These are phyloP conservation scores for Acleris cristana DNA, from an alignment of 2,888 invertebrate species.

Conservation along the genomic window DNA sequence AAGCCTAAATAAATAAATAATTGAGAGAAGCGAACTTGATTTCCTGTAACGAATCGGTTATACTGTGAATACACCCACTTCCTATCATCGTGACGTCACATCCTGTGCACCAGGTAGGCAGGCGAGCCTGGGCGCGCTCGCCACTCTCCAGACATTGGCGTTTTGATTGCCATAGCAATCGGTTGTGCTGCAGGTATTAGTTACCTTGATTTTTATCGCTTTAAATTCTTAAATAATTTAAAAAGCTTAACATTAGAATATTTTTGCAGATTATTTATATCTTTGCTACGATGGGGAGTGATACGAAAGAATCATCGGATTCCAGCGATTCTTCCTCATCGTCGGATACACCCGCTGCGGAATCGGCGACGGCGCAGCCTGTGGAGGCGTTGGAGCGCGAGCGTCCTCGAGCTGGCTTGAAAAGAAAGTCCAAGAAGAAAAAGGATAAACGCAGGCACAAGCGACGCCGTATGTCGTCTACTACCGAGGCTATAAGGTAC, in stretches of 20 bases:
- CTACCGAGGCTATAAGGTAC: neutral
- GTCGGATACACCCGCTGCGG: neutral
- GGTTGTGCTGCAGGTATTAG: neutral
- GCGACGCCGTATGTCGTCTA: neutral
- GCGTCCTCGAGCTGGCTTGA: neutral
- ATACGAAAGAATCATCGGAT: neutral
- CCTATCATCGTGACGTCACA: neutral
- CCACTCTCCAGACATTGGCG: too few species aligned
- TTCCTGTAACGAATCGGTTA: constrained; percentile 12
- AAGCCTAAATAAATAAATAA: constrained; percentile 9
- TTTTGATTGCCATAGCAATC: neutral
- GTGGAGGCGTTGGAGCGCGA: neutral
- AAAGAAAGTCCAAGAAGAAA: neutral
- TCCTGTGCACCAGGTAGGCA: too few species aligned
- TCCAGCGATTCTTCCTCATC: neutral
- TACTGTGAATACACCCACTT: neutral
- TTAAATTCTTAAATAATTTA: too few species aligned
- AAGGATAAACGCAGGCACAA: neutral
- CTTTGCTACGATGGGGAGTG: neutral
- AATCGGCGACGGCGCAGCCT: neutral
- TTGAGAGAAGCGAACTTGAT: constrained; percentile 11
- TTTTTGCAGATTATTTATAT: neutral
- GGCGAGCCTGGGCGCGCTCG: too few species aligned
- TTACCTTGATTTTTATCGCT: neutral
- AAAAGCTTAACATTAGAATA: neutral